Evolutionary conservation across 2,113 vertebrate genomes (phyloP).

Genomic region (Heloderma charlesbogerti): DNA sequence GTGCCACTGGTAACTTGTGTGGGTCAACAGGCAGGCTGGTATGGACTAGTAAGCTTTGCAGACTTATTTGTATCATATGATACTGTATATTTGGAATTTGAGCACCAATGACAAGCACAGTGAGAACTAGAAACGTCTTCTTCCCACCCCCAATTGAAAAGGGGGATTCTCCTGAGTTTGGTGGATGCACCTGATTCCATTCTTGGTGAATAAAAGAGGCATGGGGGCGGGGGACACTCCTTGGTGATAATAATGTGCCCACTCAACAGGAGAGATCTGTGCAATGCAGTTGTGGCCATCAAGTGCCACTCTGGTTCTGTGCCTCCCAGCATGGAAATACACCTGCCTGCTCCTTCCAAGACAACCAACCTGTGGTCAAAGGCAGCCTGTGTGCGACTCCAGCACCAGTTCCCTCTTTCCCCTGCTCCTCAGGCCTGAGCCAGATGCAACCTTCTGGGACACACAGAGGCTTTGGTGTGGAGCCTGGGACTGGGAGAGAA

Average conservation of each 20-base stretch:
- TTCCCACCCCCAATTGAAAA: neutral
- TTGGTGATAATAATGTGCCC: neutral
- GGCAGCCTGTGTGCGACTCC: neutral
- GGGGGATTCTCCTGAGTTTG: neutral
- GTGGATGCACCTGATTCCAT: fast-evolving
- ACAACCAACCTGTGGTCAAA: neutral
- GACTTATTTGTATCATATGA: neutral
- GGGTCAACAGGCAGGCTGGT: neutral
- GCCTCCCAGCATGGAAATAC: neutral
- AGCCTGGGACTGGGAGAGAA: neutral
- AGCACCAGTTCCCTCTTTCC: neutral
- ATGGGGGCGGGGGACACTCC: too few relatives aligned
- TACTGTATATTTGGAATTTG: neutral
- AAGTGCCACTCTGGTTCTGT: neutral
- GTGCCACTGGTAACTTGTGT: neutral
- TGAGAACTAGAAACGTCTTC: neutral
- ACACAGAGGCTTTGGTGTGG: neutral
- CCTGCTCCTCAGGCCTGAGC: neutral
- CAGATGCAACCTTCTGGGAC: neutral
- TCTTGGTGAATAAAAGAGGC: neutral
- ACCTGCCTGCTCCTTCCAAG: neutral
- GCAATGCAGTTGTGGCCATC: neutral
- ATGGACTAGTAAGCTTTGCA: neutral
- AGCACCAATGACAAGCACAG: too few relatives aligned
- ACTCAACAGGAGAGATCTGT: neutral